Evolutionary conservation across 2,888 invertebrate species (phyloP).

Genomic region (Acanthosepion pharaonis): DNA sequence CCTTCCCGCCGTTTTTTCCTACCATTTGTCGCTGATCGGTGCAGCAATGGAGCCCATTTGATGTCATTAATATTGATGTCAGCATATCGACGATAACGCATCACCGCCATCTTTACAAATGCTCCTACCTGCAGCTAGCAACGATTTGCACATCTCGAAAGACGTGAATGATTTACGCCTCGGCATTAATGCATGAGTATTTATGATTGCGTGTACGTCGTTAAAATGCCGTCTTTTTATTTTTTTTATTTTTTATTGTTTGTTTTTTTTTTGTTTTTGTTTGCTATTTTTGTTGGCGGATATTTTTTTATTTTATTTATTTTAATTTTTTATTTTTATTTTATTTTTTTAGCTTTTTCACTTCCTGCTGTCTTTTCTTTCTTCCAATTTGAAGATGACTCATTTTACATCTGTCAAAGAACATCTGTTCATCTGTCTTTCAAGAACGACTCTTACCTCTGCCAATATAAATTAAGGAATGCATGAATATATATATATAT

Average conservation of each 20-base stretch:
- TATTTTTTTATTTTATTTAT: no score
- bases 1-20: not conserved
- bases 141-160: no score
- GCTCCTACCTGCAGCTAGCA: not conserved
- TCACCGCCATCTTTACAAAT: not conserved
- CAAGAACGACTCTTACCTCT: not conserved
- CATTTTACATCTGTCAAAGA: not conserved
- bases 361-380: not conserved
- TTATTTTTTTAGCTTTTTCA: no score
- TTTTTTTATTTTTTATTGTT: not conserved
- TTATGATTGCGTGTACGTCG: not conserved
- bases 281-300: no score
- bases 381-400: not conserved
- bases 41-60: not conserved
- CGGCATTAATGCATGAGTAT: not conserved
- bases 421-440: not conserved
- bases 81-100: no score
- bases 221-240: not conserved
- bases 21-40: not conserved
- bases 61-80: not conserved
- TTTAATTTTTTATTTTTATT: not conserved
- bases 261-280: not conserved
- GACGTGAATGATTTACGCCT: not conserved
- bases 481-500: not conserved
- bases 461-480: not conserved